Evolutionary conservation across 2,113 vertebrate species (phyloP).

Genomic region (Pyrgilauda ruficollis): DNA sequence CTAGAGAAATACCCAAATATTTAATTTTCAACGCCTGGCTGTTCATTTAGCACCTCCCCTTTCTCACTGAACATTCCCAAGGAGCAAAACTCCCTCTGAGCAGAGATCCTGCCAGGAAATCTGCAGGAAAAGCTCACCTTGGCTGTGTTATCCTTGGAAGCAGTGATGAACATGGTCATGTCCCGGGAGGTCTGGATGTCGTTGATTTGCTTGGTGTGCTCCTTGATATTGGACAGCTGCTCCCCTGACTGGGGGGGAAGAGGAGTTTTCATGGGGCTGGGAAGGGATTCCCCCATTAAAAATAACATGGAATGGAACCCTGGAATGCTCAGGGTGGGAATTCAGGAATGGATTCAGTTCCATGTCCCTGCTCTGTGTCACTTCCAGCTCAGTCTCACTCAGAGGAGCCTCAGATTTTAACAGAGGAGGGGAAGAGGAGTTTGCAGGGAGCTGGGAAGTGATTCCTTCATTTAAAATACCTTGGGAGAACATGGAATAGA

Average conservation of each 20-base stretch:
- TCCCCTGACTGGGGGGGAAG: slow-evolving; percentile 83
- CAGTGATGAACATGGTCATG: slow-evolving; percentile 94
- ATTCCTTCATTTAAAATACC: background rate
- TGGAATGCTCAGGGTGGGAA: background rate
- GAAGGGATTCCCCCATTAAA: fast-evolving
- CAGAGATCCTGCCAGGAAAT: background rate
- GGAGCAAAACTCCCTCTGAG: background rate
- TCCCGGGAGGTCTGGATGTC: slow-evolving; percentile 95
- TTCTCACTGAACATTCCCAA: background rate
- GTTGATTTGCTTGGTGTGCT: slow-evolving; percentile 95
- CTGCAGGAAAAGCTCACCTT: slow-evolving; percentile 76
- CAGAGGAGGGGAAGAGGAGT: background rate
- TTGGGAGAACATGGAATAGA: no score
- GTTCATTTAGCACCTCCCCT: fast-evolving
- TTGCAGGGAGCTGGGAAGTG: background rate
- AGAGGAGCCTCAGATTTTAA: no score
- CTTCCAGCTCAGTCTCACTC: no score
- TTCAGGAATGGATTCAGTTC: background rate
- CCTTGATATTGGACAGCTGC: slow-evolving; percentile 84
- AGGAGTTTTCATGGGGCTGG: background rate
- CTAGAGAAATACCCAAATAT: fast-evolving
- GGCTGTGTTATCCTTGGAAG: slow-evolving; percentile 94
- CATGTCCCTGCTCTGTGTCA: fast-evolving
- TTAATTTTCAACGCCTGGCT: fast-evolving
- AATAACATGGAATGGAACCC: background rate